Evolutionary conservation across 2,113 vertebrate genomes (phyloP).

Genomic region (Gadus macrocephalus): DNA sequence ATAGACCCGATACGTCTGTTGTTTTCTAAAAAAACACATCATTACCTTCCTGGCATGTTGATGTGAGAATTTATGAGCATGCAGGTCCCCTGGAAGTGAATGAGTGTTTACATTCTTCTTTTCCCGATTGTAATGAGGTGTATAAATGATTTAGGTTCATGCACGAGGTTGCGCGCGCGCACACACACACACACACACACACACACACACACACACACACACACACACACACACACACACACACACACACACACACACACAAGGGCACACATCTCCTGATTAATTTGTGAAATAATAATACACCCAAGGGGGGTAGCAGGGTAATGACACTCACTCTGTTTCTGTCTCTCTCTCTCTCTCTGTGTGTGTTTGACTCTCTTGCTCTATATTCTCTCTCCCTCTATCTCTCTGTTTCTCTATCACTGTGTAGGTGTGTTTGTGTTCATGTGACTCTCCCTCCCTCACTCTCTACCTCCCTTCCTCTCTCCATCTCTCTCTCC

Average conservation of each 20-base stretch:
- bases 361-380: no score
- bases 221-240: neutral
- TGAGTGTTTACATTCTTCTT: no score
- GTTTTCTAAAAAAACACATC: no score
- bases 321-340: no score
- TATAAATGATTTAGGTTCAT: neutral
- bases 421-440: slow-evolving; percentile 24
- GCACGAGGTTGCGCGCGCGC: neutral
- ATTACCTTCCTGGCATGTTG: no score
- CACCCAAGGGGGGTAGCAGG: no score
- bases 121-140: no score
- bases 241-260: neutral
- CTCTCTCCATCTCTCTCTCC: no score
- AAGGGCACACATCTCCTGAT: neutral
- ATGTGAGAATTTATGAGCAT: neutral
- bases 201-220: neutral
- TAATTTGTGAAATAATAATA: neutral
- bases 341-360: no score
- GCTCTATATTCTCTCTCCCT: neutral
- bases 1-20: no score
- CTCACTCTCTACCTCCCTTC: no score
- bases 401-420: neutral
- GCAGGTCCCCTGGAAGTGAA: neutral
- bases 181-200: neutral
- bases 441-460: slow-evolving; percentile 3